phyloP scores from a whole-genome alignment of 2,797 vertebrate species.

The Dicrostonyx torquatus region DNA sequence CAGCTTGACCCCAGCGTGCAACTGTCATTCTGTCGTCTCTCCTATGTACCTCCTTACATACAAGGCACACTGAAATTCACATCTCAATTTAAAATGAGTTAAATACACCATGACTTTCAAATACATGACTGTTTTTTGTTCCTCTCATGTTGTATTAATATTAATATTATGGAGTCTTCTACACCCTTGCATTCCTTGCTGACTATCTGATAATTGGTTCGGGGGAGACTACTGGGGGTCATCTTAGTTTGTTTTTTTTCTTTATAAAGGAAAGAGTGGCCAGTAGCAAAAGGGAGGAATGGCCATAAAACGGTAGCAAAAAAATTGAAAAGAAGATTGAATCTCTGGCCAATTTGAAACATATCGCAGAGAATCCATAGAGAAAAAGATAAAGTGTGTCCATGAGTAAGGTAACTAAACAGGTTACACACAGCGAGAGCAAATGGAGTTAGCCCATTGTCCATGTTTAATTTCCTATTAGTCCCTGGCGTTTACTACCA shows the following conservation, averaged over 20 bases:
- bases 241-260: slow-evolving; percentile 87
- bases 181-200: slow-evolving; percentile 80
- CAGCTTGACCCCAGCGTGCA: slow-evolving; percentile 73
- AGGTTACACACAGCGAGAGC: slow-evolving; percentile 86
- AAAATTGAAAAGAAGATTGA: slow-evolving; percentile 88
- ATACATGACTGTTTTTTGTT: slow-evolving; percentile 86
- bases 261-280: slow-evolving; percentile 81
- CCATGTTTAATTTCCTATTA: slow-evolving; percentile 93
- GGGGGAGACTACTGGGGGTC: slow-evolving; percentile 81
- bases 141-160: slow-evolving; percentile 86
- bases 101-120: slow-evolving; percentile 84
- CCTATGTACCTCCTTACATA: slow-evolving; percentile 69
- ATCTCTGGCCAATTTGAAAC: slow-evolving; percentile 90
- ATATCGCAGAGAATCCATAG: slow-evolving; percentile 86
- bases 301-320: slow-evolving; percentile 83
- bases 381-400: slow-evolving; percentile 89
- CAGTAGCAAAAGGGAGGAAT: slow-evolving; percentile 83
- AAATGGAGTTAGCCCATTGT: slow-evolving; percentile 91
- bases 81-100: slow-evolving; percentile 88
- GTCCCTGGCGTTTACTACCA: slow-evolving; percentile 89
- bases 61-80: slow-evolving; percentile 82
- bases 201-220: slow-evolving; percentile 87
- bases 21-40: neutral
- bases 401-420: slow-evolving; percentile 90
- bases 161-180: slow-evolving; percentile 83